Conservation (phyloP, 2,888 invertebrate genomes). For the Drosophila fulvimacula region DNA sequence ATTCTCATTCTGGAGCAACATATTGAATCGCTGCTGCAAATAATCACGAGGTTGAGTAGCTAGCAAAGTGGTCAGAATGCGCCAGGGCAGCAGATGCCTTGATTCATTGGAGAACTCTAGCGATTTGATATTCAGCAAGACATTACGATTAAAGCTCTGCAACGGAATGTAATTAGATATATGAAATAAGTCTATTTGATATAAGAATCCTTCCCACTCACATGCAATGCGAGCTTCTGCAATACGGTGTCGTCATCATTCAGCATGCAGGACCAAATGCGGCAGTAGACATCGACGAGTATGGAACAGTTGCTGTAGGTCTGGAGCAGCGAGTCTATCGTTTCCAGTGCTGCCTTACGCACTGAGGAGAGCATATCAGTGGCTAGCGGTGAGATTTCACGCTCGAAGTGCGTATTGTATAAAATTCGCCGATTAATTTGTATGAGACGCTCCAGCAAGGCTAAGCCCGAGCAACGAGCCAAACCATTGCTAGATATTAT, state of each 20-base stretch:
- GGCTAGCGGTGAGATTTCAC: constrained; percentile 75
- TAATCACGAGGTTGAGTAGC: constrained; percentile 80
- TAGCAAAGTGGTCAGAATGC: constrained; percentile 80
- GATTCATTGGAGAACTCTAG: constrained; percentile 82
- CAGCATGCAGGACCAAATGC: constrained; percentile 81
- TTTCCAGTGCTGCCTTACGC: constrained; percentile 78
- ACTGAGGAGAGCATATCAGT: constrained; percentile 79
- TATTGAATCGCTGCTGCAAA: constrained; percentile 76
- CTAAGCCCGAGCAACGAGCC: constrained; percentile 80
- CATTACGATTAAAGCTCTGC: constrained; percentile 82
- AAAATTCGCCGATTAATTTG: constrained; percentile 81
- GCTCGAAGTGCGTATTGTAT: constrained; percentile 83
- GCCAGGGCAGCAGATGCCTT: constrained; percentile 84
- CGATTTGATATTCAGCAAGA: constrained; percentile 80
- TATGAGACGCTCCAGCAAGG: constrained; percentile 78
- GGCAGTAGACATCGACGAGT: constrained; percentile 83
- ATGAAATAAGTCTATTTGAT: not conserved
- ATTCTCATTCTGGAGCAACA: constrained; percentile 65
- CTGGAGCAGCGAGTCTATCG: constrained; percentile 77
- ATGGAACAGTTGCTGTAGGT: constrained; percentile 82
- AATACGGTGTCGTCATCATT: constrained; percentile 80
- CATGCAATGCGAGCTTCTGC: constrained; percentile 79
- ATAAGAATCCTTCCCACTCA: constrained; percentile 36
- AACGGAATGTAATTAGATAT: not conserved
- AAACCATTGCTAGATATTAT: constrained; percentile 71